Conservation (phyloP, 1,140 invertebrate species). For the Xylocopa sonorina region DNA sequence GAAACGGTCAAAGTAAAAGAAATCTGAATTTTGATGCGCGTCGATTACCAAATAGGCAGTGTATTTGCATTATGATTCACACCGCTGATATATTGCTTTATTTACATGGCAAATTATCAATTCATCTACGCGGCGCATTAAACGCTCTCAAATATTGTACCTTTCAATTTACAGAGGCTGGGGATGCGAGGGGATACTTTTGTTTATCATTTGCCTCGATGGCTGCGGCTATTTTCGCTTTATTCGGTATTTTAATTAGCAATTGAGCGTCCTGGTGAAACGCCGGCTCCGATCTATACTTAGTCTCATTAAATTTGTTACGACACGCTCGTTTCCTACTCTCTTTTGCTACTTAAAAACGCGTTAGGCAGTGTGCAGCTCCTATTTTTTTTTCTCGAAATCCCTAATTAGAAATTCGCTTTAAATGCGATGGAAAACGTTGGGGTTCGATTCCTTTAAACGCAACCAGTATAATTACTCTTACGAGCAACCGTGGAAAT, state of each 20-base stretch:
- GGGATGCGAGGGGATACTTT: not conserved
- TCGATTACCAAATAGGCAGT: not conserved
- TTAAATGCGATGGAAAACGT: too few species aligned
- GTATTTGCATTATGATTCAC: not conserved
- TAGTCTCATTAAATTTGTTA: conserved; percentile 39
- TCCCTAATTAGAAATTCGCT: conserved; percentile 20
- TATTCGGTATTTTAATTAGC: conserved; percentile 44
- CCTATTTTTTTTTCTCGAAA: not conserved
- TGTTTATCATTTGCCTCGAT: not conserved
- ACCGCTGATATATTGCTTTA: not conserved
- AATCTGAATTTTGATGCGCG: too few species aligned
- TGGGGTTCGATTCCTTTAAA: conserved; percentile 6
- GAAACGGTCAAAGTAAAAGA: too few species aligned
- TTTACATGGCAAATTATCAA: not conserved
- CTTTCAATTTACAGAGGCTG: not conserved
- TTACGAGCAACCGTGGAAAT: not conserved
- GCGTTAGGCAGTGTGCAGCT: not conserved
- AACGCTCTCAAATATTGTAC: not conserved
- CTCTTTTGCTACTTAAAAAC: conserved; percentile 21
- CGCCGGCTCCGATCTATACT: conserved; percentile 14
- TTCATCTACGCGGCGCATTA: not conserved
- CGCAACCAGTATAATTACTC: not conserved
- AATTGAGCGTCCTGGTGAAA: conserved; percentile 43
- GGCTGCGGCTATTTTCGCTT: conserved; percentile 9
- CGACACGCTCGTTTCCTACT: conserved; percentile 13